These are phyloP conservation scores for Phenganax subtilis DNA, from an alignment of 92 coral and sea anemone species.

Conservation along the genomic window DNA sequence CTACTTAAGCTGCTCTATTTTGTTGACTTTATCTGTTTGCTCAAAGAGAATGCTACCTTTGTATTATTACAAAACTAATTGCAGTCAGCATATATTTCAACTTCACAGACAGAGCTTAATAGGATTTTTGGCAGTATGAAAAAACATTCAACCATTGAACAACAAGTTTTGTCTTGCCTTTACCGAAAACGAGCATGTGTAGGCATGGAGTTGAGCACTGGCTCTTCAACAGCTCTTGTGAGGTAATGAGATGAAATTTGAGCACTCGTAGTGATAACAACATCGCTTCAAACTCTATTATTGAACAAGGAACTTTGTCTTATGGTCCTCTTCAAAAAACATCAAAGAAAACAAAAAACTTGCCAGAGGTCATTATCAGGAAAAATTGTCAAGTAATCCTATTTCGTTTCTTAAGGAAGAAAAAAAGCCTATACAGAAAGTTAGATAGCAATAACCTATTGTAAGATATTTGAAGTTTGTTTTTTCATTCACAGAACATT, in stretches of 20 bases:
- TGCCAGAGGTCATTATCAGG: not conserved
- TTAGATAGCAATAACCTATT: not conserved
- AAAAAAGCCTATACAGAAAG: not conserved
- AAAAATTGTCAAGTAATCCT: not conserved
- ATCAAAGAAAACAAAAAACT: not conserved
- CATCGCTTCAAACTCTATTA: not conserved
- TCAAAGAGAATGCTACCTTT: not conserved
- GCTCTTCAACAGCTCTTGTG: not conserved
- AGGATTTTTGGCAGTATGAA: not conserved
- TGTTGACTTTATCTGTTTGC: conserved; percentile 14
- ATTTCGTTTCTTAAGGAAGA: not conserved
- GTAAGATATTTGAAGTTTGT: not conserved
- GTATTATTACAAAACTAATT: not conserved
- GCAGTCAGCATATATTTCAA: conserved; percentile 1
- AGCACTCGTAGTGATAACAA: conserved; percentile 2
- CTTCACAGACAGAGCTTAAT: conserved; percentile 5
- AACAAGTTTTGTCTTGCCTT: not conserved
- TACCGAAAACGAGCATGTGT: not conserved
- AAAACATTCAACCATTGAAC: not conserved
- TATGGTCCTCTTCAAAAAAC: not conserved
- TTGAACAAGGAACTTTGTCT: conserved; percentile 9
- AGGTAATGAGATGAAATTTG: conserved; percentile 1
- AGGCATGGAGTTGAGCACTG: not conserved
- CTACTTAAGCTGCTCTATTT: not conserved
- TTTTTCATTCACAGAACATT: too few relatives aligned